A percentile compares a stretch with the other conserved stretches of the same genome.
Evolutionary conservation across 2,797 vertebrate genomes (phyloP).

Genomic region (Hyperoplus lanceolatus): DNA sequence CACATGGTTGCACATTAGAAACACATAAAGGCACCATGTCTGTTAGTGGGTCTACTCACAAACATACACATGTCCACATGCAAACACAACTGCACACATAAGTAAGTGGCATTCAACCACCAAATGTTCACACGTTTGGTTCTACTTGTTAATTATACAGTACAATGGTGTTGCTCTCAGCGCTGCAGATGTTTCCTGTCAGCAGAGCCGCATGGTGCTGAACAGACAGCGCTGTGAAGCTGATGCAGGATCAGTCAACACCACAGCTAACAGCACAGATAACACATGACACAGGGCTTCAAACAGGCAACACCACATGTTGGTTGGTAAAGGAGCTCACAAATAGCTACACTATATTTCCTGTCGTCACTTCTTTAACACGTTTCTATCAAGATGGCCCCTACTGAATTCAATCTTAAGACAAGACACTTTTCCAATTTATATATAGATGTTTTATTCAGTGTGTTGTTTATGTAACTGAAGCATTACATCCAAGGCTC

Average conservation of each 20-base stretch:
- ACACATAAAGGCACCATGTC: not conserved
- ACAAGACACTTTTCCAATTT: not conserved
- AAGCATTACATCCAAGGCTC: not conserved
- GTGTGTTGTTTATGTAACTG: not conserved
- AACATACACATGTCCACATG: not conserved
- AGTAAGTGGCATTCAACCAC: not conserved
- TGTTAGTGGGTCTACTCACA: not conserved
- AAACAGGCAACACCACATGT: not conserved
- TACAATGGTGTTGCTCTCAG: not conserved
- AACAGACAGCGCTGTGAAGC: slow-evolving; percentile 42
- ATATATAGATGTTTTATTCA: not conserved
- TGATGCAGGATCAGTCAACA: slow-evolving; percentile 41
- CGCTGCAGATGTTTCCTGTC: slow-evolving; percentile 27
- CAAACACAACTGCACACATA: not conserved
- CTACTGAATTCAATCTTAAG: slow-evolving; percentile 9
- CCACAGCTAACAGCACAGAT: slow-evolving; percentile 17
- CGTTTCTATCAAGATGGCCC: not conserved
- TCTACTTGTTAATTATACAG: not conserved
- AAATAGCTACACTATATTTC: not conserved
- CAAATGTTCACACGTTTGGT: slow-evolving; percentile 14
- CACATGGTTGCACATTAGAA: not conserved
- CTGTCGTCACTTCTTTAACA: not conserved
- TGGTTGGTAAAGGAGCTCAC: slow-evolving; percentile 17
- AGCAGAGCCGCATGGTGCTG: slow-evolving; percentile 41
- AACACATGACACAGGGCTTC: slow-evolving; percentile 32